Evolutionary conservation across 2,888 invertebrate genomes (phyloP).

Genomic region (Xanthorhoe designata): DNA sequence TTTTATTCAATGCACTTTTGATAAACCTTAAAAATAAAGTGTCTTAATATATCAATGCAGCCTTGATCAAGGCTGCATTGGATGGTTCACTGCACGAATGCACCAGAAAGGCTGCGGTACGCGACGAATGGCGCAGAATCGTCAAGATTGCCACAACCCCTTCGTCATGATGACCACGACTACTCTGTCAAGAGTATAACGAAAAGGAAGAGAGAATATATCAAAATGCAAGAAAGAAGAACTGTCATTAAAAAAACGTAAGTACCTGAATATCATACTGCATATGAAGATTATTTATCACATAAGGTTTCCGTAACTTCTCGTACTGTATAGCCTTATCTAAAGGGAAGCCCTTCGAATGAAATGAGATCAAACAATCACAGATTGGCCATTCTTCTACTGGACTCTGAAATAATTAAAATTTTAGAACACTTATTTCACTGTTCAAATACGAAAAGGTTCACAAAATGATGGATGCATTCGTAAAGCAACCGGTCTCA

Average conservation of each 20-base stretch:
- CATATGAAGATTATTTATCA: constrained; percentile 99
- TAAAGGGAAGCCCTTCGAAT: constrained; percentile 98
- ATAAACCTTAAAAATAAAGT: not conserved
- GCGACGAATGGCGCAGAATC: too few species aligned
- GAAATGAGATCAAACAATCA: constrained; percentile 99
- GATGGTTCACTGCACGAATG: too few species aligned
- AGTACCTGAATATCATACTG: constrained; percentile 98
- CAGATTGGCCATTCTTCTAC: constrained; percentile 99
- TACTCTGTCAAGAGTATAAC: too few species aligned
- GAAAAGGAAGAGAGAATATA: too few species aligned
- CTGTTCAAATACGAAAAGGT: not conserved
- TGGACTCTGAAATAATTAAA: constrained; percentile 87
- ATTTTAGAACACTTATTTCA: constrained; percentile 12
- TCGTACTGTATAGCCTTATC: constrained; percentile 99
- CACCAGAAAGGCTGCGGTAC: too few species aligned
- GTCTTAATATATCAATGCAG: too few species aligned
- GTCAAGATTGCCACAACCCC: too few species aligned
- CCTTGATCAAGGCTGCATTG: too few species aligned
- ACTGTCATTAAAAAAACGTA: constrained; percentile 19
- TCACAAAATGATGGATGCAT: constrained; percentile 6
- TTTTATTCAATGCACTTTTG: not conserved
- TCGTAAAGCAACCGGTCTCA: constrained; percentile 22
- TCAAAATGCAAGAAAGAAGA: not conserved
- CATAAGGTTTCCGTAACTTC: constrained; percentile 96
- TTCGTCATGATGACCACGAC: too few species aligned